phyloP scores from a whole-genome alignment of 2,113 vertebrate species.

The Noctilio leporinus region DNA sequence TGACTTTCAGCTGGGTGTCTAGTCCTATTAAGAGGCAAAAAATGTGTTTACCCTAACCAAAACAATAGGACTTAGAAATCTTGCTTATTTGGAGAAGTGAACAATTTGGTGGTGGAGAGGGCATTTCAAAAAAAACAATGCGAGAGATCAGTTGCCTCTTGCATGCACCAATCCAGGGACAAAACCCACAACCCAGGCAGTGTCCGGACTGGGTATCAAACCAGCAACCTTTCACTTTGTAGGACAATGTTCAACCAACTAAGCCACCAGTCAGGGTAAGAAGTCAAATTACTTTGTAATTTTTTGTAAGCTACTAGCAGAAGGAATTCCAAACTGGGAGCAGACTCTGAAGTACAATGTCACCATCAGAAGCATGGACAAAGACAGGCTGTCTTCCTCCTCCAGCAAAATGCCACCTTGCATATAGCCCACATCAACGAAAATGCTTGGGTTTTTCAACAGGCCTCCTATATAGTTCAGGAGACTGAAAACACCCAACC shows the following conservation, averaged over 20 bases:
- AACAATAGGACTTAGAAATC: constrained; percentile 74
- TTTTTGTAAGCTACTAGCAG: constrained; percentile 74
- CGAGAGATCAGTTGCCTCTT: too few relatives aligned
- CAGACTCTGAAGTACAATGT: constrained; percentile 41
- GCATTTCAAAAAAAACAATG: too few relatives aligned
- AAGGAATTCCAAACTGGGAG: constrained; percentile 68
- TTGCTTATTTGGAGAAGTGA: constrained; percentile 70
- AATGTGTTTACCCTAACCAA: constrained; percentile 71
- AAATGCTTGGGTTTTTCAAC: constrained; percentile 14
- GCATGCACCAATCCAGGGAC: too few relatives aligned
- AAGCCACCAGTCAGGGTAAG: too few relatives aligned
- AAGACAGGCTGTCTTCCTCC: constrained; percentile 52
- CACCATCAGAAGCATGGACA: constrained; percentile 57
- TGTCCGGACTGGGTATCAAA: too few relatives aligned
- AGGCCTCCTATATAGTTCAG: background rate
- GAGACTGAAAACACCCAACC: background rate
- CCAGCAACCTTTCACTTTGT: too few relatives aligned
- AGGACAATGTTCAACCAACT: too few relatives aligned
- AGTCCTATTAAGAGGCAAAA: constrained; percentile 61
- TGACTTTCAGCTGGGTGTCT: constrained; percentile 61
- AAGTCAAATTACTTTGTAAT: constrained; percentile 54
- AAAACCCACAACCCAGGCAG: too few relatives aligned
- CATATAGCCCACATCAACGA: constrained; percentile 39
- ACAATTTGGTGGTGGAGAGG: too few relatives aligned
- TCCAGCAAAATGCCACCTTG: constrained; percentile 65